Conservation (phyloP, 2,888 invertebrate species). For the Erannis defoliaria region DNA sequence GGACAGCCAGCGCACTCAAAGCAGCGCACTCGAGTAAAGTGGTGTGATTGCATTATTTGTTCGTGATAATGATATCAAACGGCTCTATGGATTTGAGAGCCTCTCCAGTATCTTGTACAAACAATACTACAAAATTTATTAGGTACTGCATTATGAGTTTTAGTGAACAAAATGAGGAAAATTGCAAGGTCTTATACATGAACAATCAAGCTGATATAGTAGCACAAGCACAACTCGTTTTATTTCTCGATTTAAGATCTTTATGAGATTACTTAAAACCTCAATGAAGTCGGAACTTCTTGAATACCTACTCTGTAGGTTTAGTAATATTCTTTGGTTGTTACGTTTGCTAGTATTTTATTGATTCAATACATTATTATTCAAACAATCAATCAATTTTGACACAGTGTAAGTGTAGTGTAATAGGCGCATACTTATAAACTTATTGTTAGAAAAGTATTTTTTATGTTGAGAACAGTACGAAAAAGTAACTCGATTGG, state of each 20-base stretch:
- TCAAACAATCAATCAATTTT: too few species aligned
- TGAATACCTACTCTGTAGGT: neutral
- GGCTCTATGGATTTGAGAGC: conserved; percentile 22
- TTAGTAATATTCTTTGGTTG: neutral
- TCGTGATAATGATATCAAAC: conserved; percentile 43
- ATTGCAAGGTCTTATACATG: conserved; percentile 18
- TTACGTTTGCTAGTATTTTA: too few species aligned
- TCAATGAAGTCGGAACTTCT: neutral
- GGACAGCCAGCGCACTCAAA: conserved; percentile 38
- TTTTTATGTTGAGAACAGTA: neutral
- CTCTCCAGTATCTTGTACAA: conserved; percentile 18
- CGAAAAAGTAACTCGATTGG: neutral
- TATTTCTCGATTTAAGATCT: conserved; percentile 12
- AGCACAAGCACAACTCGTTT: conserved; percentile 5
- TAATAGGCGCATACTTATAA: too few species aligned
- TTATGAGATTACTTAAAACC: conserved; percentile 2
- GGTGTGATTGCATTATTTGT: conserved; percentile 36
- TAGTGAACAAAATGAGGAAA: conserved; percentile 34
- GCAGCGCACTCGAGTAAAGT: conserved; percentile 44
- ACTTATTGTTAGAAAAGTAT: neutral
- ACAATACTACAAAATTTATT: conserved; percentile 1
- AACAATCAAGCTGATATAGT: conserved; percentile 8
- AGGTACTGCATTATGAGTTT: conserved; percentile 21
- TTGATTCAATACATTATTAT: too few species aligned
- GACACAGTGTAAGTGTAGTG: too few species aligned